Evolutionary conservation across 2,888 invertebrate genomes (phyloP), one percentile per base, ranked within the genome.

Genomic region (Drosophila colorata): DNA sequence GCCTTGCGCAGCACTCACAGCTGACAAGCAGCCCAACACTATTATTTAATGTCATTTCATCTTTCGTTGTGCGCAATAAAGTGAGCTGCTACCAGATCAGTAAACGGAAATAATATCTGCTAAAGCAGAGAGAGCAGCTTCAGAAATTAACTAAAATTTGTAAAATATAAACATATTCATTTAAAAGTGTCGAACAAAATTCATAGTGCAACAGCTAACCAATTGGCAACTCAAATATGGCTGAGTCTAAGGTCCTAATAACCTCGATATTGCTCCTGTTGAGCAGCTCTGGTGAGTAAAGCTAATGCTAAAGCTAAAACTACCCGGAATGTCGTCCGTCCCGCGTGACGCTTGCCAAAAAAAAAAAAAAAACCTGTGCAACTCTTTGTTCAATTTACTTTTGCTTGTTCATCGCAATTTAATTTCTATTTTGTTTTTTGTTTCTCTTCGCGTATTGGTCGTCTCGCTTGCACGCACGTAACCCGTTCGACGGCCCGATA

Each of bases 231-330:
- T 49, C 16, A 59, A 86, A 72, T 61, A 90, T 90, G 90, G 80
- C 85, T 69, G 74, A 72, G 67, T 74, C 79, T 80, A 90, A 88
- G 72, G 57, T 86, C 51, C 48, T 85, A 49, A 66, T 77, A 58
- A 78, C 87, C 68, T 68, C 76, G 41, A 48, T 87, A 52, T 61
- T 90, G 72, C 76, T 89, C 55, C 61, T 80, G 57, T 69, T 74
- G 49, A 69, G 78, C 64, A 74, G 68, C 69, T 73, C 80, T 69
- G 89, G 88, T 88, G 73, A 87, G 89, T 89, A 75, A 75, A 67
- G n/a, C 52, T 68, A 43, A 61, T 63, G 58, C 44, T 63, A 56
- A 41, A 13, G 20, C 18, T 31, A 31, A 31, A 33, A 60, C 37
- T 14, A 47, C 23, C 40, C 40, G 28, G 31, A 20, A 41, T 35